Evolutionary conservation across 2,113 vertebrate species (phyloP).

Genomic region (Chamaetylas fuelleborni): DNA sequence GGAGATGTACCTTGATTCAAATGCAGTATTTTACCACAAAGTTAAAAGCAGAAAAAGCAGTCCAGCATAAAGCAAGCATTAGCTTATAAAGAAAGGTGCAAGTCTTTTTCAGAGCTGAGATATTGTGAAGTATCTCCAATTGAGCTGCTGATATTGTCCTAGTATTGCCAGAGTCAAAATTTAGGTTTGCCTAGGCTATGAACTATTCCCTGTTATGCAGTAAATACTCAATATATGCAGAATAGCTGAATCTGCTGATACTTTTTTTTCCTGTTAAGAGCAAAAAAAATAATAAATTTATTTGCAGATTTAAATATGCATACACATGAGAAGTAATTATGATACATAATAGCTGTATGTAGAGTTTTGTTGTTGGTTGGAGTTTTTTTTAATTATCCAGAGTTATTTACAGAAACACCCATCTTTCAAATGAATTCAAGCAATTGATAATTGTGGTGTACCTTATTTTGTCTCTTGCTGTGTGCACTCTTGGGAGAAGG

Average conservation of each 20-base stretch:
- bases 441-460: conserved; percentile 11
- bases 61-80: background rate
- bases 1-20: background rate
- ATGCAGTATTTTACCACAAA: background rate
- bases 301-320: background rate
- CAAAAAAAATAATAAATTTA: background rate
- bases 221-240: background rate
- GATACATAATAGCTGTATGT: background rate
- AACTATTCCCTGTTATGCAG: background rate
- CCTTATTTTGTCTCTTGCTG: conserved; percentile 19
- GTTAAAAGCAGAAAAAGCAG: background rate
- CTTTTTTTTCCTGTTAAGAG: background rate
- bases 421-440: background rate
- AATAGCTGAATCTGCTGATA: background rate
- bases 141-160: background rate
- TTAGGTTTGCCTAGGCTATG: background rate
- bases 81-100: background rate
- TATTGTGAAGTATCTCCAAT: background rate
- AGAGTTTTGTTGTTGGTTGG: background rate
- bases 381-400: background rate
- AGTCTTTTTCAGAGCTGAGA: background rate
- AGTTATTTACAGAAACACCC: conserved; percentile 14
- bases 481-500: conserved; percentile 26
- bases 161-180: background rate
- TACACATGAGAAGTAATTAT: background rate